Conservation (phyloP, 2,113 vertebrate species). For the Galemys pyrenaicus region DNA sequence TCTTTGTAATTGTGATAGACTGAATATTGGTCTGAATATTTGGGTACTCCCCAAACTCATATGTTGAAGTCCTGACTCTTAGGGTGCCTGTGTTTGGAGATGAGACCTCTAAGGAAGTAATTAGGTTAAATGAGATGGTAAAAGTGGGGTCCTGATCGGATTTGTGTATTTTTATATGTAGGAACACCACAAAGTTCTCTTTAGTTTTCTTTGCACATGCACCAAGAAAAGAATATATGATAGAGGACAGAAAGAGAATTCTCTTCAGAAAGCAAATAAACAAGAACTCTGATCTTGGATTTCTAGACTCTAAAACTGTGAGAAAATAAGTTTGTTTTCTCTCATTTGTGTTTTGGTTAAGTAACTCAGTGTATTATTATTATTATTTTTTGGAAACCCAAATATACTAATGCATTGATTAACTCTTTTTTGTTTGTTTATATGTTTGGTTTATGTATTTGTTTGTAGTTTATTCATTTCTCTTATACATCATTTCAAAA, state of each 20-base stretch:
- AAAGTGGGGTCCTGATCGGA: background rate
- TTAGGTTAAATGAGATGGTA: background rate
- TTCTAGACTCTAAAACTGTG: background rate
- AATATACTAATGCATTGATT: background rate
- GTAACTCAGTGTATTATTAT: background rate
- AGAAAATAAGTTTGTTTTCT: too few relatives aligned
- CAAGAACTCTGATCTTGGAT: background rate
- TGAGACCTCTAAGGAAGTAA: background rate
- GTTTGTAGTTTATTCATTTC: background rate
- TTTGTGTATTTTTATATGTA: background rate
- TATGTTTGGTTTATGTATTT: background rate
- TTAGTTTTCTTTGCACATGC: background rate
- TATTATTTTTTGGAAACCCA: too few relatives aligned
- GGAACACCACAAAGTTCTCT: background rate
- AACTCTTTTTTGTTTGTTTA: background rate
- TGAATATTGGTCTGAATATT: background rate
- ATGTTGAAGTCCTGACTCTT: background rate
- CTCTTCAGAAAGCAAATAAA: background rate
- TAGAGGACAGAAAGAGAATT: background rate
- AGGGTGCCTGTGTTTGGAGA: background rate
- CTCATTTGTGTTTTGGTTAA: background rate
- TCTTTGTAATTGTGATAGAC: background rate
- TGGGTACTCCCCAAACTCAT: background rate
- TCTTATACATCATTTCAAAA: constrained; percentile 4
- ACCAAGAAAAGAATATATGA: background rate